Evolutionary conservation across 1,140 invertebrate species (phyloP), one percentile per base, ranked within the genome.

Genomic region (Pteromalus puparum): DNA sequence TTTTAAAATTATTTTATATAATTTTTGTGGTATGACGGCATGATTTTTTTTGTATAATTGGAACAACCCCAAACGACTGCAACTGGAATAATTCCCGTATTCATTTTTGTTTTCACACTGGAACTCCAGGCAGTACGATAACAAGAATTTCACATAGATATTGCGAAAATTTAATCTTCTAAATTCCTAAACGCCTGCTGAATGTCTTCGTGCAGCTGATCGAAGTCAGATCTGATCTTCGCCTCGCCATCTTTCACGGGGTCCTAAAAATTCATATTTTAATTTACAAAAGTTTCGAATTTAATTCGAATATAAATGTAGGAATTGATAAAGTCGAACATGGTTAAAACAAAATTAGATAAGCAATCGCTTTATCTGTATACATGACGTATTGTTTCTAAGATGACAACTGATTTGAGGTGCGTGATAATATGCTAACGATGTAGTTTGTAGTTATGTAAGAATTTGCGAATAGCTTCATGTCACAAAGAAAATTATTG

Each of bases 171-270:
- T 95, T 99, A 99, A 94, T 99, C 99, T 95, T 99, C 99, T 91
- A 99, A 95, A 94, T 99, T 99, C 92, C 99, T 97, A 95, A 99
- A 99, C 88, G 98, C 97, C 90, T 98, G 97, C 90, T 98, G 97
- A 94, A 99, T 98, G 90, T 98, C 97, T 93, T 99, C 98, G 85
- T 98, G 95, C 30, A 99, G 93, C 90, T 99, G 98, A 90, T 99
- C 99, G 91, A 98, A 99, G 90, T 99, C 98, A 73, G 97, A 96
- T 93, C 97, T 98, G 92, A 99, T 99, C 94, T 99, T 99, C 3
- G 96, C 95, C 92, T 99, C 99, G 61, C 98, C 98, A 87, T 99
- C 98, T 94, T 99, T 99, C 12, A 98, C 96, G 61, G 99, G 99
- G 93, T 99, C 98, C 97, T 99, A 90, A 82, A 94, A 90, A 87